Conservation (phyloP, 2,888 invertebrate species). For the Congeria kusceri region DNA sequence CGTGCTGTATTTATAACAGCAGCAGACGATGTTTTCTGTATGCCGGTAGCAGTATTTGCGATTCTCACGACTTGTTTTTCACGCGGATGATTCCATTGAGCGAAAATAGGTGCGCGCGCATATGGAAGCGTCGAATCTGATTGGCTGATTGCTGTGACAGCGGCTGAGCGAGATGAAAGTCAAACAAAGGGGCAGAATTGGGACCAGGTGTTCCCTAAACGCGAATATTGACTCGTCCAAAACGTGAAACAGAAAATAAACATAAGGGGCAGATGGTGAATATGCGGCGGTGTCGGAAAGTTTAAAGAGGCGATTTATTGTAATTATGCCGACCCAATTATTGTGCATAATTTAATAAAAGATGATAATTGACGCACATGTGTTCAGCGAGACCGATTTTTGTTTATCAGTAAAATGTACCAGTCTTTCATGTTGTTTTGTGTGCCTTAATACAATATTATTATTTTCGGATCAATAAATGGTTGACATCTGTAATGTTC, state of each 20-base stretch:
- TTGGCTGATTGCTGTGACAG: too few relatives aligned
- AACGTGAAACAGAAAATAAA: background rate
- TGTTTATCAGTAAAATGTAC: too few relatives aligned
- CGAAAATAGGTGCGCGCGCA: background rate
- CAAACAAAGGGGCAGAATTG: conserved; percentile 5
- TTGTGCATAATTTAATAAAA: background rate
- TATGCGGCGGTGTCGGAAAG: background rate
- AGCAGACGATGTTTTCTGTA: background rate
- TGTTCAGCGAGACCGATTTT: background rate
- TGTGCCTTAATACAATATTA: too few relatives aligned
- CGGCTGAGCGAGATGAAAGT: background rate
- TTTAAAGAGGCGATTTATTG: background rate
- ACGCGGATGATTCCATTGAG: background rate
- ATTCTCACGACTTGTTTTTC: conserved; percentile 3
- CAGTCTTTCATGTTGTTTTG: too few relatives aligned
- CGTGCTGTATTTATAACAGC: background rate
- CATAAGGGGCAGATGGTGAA: background rate
- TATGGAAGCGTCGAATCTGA: too few relatives aligned
- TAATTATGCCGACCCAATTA: conserved; percentile 2
- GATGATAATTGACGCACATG: background rate
- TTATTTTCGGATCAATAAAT: too few relatives aligned
- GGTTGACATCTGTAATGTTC: too few relatives aligned
- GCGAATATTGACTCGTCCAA: background rate
- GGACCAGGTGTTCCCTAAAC: background rate
- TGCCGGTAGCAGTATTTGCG: background rate